Percentiles rank a stretch among this genome's conserved stretches.
Evolutionary conservation across 2,113 vertebrate genomes (phyloP).

Genomic region (Illadopsis cleaveri): DNA sequence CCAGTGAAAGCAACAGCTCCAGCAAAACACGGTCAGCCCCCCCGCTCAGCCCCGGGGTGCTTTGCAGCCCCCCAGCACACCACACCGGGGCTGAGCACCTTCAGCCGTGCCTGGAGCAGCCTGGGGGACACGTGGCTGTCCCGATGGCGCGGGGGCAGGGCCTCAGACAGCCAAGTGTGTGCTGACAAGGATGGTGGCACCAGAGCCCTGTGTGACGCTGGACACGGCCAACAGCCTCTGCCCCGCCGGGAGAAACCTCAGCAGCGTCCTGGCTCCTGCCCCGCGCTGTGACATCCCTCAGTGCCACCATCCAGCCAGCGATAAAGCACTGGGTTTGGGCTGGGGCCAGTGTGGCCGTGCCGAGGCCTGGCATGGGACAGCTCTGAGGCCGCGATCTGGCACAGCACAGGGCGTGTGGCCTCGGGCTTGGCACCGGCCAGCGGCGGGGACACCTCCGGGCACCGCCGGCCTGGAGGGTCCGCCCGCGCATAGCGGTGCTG

Average conservation of each 20-base stretch:
- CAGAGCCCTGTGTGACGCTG: neutral
- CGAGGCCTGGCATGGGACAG: neutral
- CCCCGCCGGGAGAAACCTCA: neutral
- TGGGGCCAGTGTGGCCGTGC: neutral
- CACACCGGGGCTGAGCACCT: neutral
- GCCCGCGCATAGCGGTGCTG: accelerated
- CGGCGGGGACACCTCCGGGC: neutral
- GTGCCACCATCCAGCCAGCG: neutral
- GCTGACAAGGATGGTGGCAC: accelerated
- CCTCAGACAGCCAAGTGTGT: accelerated
- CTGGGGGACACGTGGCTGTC: accelerated
- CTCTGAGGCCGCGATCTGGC: neutral
- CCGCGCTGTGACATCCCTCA: neutral
- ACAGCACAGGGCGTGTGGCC: neutral
- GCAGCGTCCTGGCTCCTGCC: neutral
- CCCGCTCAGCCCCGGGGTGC: neutral
- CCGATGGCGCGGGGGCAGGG: neutral
- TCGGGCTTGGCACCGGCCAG: neutral
- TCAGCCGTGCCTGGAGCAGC: accelerated
- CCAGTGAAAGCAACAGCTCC: neutral
- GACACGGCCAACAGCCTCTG: neutral
- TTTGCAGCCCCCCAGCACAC: accelerated
- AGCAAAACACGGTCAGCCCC: accelerated
- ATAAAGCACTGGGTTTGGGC: neutral
- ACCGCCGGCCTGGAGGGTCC: neutral